These are phyloP conservation scores for Hesperophylax magnus DNA, from an alignment of 1,140 invertebrate genomes.

Conservation along the genomic window DNA sequence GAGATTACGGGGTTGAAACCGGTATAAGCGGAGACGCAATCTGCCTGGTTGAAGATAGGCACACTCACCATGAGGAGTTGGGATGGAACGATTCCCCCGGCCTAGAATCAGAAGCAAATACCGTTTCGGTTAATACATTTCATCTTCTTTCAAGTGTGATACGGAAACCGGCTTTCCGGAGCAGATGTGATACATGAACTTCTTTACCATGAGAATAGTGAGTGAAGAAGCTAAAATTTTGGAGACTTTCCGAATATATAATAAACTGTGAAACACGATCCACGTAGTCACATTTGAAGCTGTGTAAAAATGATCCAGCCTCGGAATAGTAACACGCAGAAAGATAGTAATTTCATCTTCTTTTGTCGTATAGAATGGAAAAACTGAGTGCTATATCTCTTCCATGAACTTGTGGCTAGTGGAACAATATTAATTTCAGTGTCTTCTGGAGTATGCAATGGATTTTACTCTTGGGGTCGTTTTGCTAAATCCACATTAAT, in stretches of 20 bases:
- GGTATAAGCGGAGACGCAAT: constrained; percentile 60
- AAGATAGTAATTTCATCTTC: too few relatives aligned
- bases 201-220: background rate
- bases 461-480: too few relatives aligned
- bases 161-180: background rate
- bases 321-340: too few relatives aligned
- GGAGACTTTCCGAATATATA: background rate
- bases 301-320: too few relatives aligned
- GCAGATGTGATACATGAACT: background rate
- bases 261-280: background rate
- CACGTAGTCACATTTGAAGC: background rate
- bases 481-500: too few relatives aligned
- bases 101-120: background rate
- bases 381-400: too few relatives aligned
- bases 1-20: constrained; percentile 66
- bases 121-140: background rate
- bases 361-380: too few relatives aligned
- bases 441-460: too few relatives aligned
- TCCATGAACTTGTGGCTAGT: too few relatives aligned
- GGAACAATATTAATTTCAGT: too few relatives aligned
- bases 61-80: background rate
- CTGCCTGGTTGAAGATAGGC: constrained; percentile 43
- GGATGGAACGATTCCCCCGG: background rate
- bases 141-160: background rate
- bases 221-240: background rate